A percentile compares a stretch with the other conserved stretches of the same genome.
Conservation (phyloP, 2,888 invertebrate species). For the Exocentrus adspersus region DNA sequence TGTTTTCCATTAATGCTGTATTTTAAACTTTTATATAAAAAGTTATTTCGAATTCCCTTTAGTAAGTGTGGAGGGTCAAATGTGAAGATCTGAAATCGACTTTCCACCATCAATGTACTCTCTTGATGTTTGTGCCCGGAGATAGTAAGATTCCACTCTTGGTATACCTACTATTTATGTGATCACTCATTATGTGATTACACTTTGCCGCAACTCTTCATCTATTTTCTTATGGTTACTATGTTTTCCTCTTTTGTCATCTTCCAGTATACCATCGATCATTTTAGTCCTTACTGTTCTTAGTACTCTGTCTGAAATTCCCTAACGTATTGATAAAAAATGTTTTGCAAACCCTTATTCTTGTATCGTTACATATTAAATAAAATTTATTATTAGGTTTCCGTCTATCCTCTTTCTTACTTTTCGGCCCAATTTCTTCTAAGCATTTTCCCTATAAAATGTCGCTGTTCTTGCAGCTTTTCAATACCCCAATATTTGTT, state of each 20-base stretch:
- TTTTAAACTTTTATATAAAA: too few species aligned
- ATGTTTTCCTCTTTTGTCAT: constrained; percentile 49
- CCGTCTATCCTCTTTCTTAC: too few species aligned
- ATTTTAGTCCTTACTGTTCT: constrained; percentile 30
- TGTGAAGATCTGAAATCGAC: constrained; percentile 43
- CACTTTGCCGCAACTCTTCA: constrained; percentile 36
- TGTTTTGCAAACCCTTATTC: constrained; percentile 32
- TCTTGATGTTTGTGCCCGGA: constrained; percentile 38
- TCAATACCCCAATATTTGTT: too few species aligned
- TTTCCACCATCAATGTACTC: constrained; percentile 51
- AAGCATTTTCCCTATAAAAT: too few species aligned
- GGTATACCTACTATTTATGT: constrained; percentile 50
- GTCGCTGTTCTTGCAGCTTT: too few species aligned
- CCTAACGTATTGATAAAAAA: constrained; percentile 34
- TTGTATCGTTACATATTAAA: constrained; percentile 6
- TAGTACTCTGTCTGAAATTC: constrained; percentile 29
- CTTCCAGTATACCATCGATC: constrained; percentile 35
- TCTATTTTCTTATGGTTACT: constrained; percentile 41
- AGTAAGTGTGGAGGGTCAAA: too few species aligned
- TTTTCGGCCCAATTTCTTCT: too few species aligned
- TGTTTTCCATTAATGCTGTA: too few species aligned
- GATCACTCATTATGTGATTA: constrained; percentile 41
- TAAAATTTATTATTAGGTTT: too few species aligned
- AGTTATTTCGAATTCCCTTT: too few species aligned
- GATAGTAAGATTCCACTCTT: constrained; percentile 48